Conservation (phyloP, 2,113 vertebrate species). For the Apodemus speciosus region DNA sequence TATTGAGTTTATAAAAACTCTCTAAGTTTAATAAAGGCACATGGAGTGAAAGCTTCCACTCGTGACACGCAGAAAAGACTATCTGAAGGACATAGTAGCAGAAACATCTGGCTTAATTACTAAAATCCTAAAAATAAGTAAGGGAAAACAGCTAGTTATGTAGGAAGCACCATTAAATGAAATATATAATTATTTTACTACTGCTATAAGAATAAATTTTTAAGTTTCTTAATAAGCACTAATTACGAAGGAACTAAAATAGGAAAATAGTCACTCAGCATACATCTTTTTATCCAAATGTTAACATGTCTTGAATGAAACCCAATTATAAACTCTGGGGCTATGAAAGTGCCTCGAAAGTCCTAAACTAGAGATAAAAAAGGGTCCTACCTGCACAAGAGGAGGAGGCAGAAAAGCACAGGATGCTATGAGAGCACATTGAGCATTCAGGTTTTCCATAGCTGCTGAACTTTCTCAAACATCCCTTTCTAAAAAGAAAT, state of each 20-base stretch:
- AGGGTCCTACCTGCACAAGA: conserved; percentile 77
- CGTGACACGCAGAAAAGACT: conserved; percentile 11
- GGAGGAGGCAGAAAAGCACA: conserved; percentile 78
- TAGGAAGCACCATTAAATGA: conserved; percentile 33
- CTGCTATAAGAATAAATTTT: conserved; percentile 22
- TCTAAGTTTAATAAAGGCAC: neutral
- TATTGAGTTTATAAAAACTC: conserved; percentile 45
- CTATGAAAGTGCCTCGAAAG: conserved; percentile 56
- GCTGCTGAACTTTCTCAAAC: conserved; percentile 79
- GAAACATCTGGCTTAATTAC: conserved; percentile 41
- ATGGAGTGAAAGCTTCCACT: neutral
- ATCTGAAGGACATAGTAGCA: neutral
- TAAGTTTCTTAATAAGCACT: conserved; percentile 51
- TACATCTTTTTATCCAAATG: conserved; percentile 26
- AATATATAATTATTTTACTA: conserved; percentile 56
- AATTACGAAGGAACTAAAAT: conserved; percentile 33
- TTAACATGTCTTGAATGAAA: conserved; percentile 30
- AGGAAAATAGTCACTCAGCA: conserved; percentile 31
- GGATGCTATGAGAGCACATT: conserved; percentile 78
- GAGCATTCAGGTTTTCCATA: conserved; percentile 79
- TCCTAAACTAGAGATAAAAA: conserved; percentile 75
- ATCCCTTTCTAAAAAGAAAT: conserved; percentile 81
- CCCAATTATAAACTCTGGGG: neutral
- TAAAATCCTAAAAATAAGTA: conserved; percentile 35
- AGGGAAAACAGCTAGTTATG: neutral